A percentile compares a stretch with the other conserved stretches of the same genome.
These are phyloP conservation scores for Drosophila algonquin DNA, from an alignment of 2,888 invertebrate species.

Conservation along the genomic window DNA sequence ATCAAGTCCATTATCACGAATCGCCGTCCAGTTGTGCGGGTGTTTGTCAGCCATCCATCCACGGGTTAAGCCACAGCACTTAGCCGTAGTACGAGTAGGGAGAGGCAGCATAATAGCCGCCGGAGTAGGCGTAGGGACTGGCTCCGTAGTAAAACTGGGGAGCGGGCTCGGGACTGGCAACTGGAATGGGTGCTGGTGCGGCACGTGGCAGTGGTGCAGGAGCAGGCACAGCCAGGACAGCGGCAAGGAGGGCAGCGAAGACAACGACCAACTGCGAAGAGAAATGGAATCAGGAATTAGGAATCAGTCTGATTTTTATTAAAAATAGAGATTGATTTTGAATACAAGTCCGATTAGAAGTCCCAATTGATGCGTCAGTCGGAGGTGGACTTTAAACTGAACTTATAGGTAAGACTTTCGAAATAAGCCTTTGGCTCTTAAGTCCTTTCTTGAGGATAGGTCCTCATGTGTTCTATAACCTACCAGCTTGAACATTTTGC, in stretches of 20 bases:
- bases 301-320: not conserved
- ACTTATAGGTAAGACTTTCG: not conserved
- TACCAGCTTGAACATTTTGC: conserved; percentile 81
- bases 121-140: conserved; percentile 77
- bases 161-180: conserved; percentile 71
- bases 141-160: conserved; percentile 78
- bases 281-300: not conserved
- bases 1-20: conserved; percentile 57
- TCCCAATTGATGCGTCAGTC: no score
- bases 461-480: conserved; percentile 46
- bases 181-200: conserved; percentile 66
- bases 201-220: conserved; percentile 70
- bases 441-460: not conserved
- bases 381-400: not conserved
- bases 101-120: conserved; percentile 74
- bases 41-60: conserved; percentile 26
- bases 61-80: conserved; percentile 30
- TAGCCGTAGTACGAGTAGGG: conserved; percentile 81
- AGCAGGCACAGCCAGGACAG: conserved; percentile 73
- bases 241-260: conserved; percentile 77
- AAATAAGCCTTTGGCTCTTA: not conserved
- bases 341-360: no score
- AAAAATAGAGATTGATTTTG: no score
- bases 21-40: conserved; percentile 45
- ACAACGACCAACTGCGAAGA: conserved; percentile 68